phyloP scores from a whole-genome alignment of 1,140 invertebrate genomes.

The Panagrolaimus sp. region DNA sequence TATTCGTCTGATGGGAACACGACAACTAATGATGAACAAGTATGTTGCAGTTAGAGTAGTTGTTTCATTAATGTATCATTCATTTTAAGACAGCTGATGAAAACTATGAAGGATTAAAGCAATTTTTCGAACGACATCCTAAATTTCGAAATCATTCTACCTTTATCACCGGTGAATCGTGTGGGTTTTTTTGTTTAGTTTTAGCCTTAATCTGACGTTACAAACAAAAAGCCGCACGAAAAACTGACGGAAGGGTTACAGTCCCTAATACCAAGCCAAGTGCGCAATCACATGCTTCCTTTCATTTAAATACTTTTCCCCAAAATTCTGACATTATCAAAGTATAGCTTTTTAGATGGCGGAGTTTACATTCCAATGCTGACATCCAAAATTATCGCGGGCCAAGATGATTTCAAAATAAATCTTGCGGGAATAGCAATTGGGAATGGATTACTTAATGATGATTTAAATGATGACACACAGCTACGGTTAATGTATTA shows the following conservation, averaged over 20 bases:
- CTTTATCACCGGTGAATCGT: conserved; percentile 62
- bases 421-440: conserved; percentile 56
- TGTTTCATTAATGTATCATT: neutral
- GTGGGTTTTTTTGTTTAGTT: too few species aligned
- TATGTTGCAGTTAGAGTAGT: conserved; percentile 34
- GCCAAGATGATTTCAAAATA: conserved; percentile 52
- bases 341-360: too few species aligned
- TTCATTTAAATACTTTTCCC: too few species aligned
- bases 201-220: too few species aligned
- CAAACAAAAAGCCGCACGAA: too few species aligned
- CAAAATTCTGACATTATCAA: too few species aligned
- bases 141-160: conserved; percentile 60
- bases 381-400: conserved; percentile 60
- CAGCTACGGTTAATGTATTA: conserved; percentile 56
- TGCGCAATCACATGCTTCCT: too few species aligned
- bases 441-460: conserved; percentile 57
- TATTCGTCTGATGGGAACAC: too few species aligned
- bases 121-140: conserved; percentile 63
- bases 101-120: conserved; percentile 62
- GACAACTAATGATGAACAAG: conserved; percentile 62
- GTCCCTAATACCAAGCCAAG: too few species aligned
- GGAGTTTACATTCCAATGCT: conserved; percentile 63
- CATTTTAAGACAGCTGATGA: conserved; percentile 55
- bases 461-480: conserved; percentile 56
- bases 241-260: too few species aligned